Percentiles rank a stretch among this genome's conserved stretches.
Conservation (phyloP, 1,140 invertebrate species). For the Achatina immaculata region DNA sequence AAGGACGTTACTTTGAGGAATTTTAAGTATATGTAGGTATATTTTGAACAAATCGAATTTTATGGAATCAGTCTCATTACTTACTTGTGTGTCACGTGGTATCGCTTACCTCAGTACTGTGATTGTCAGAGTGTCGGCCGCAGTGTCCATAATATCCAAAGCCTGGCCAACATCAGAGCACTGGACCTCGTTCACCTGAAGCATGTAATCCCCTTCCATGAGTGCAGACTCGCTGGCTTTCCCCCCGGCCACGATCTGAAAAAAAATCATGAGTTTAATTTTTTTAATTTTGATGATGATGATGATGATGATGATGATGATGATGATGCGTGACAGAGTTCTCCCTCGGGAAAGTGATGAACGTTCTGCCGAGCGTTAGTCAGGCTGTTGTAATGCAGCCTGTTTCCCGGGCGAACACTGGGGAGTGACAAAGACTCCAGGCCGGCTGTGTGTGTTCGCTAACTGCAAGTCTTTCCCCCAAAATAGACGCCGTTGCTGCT, state of each 20-base stretch:
- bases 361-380: not conserved
- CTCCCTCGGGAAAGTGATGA: not conserved
- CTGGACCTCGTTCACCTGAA: not conserved
- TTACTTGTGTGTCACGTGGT: no score
- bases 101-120: constrained; percentile 14
- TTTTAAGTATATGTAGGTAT: no score
- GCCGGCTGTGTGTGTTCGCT: not conserved
- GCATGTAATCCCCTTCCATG: constrained; percentile 23
- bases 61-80: no score
- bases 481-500: no score
- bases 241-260: constrained; percentile 21
- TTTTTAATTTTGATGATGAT: not conserved
- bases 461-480: no score
- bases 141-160: constrained; percentile 29
- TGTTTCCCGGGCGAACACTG: not conserved
- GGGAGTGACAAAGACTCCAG: not conserved
- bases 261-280: not conserved
- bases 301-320: not conserved
- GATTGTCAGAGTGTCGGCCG: not conserved
- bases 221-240: constrained; percentile 26
- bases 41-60: no score
- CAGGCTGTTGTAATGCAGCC: not conserved
- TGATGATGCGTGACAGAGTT: not conserved
- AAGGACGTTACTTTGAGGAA: no score
- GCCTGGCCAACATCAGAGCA: constrained; percentile 23